Evolutionary conservation across 2,888 invertebrate genomes (phyloP), one percentile per base, ranked within the genome.

Genomic region (Lasius fuliginosus): DNA sequence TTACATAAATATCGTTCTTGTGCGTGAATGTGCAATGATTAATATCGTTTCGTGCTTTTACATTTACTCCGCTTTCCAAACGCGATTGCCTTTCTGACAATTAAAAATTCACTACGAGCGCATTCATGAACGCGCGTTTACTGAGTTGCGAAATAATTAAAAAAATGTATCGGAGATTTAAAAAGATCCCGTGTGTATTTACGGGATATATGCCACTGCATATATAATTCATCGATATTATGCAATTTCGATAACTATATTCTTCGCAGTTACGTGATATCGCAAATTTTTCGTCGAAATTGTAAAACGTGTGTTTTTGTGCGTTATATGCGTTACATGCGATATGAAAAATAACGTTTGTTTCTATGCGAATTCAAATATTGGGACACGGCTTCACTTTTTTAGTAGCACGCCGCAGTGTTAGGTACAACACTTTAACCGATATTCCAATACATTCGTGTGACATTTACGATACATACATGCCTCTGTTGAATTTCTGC

Each of bases 311-410:
- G 69, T 81, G 71, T 81, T 81, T 81, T 56, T 67, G 23, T 33
- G 79, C 58, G 46, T 69, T 68, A 46, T 60, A n/a, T n/a, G n/a
- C n/a, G n/a, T n/a, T n/a, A 71, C 46, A 46, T 46, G 69, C 71
- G 60, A 81, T 81, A 81, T 81, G 60, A 81, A 81, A 81, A 81
- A 81, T 71, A 81, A 60, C 79, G 36, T 60, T 81, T 81, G 79
- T 81, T 36, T 60, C 60, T 81, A 60, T 60, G 58, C 42, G 69
- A 69, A 81, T 81, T 71, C 79, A 81, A 81, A 81, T 81, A 81
- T 81, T 81, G 79, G 79, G 60, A 71, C 71, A 36, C 18, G 23
- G 71, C 71, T 79, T 69, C 33, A 81, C 58, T 81, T 81, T 81
- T 71, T 69, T 33, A 60, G 60, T 60, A 27, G 60, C 77, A 56